Base-by-base conservation (phyloP, 2,888 invertebrate species). In the Blomia tropicalis region DNA sequence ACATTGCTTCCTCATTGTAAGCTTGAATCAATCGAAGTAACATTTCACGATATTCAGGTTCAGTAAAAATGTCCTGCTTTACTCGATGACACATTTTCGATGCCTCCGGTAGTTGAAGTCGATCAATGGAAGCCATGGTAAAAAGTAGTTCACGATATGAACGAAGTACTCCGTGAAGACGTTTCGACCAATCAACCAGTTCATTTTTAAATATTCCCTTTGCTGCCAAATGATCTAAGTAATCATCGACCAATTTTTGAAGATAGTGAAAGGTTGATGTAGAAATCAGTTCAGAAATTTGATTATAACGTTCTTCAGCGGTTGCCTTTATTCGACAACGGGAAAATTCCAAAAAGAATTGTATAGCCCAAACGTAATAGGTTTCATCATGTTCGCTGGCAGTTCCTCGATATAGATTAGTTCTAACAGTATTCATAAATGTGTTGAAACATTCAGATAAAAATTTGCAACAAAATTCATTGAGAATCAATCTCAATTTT, bases 321-420 rank as follows among this genome's bases (percentile, higher is more conserved):
- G 51, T 25, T 7, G 51, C 51, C 22, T 47, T 47, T 7, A n/a
- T 7, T 27, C 51, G 51, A 54, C 51, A 79, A 68, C 95, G 82
- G 78, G 92, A 93, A 75, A 95, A 95, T 75, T 91, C 89, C 90
- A 95, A 92, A 75, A 95, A 95, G 77, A 93, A 95, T 71, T 85
- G 83, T 69, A 93, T 79, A 5, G 88, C 84, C 91, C 92, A 93
- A 66, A 95, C 77, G 74, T 92, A 91, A 75, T 91, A 92, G 0
- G 87, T 86, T 73, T 92, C 89, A 75, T 95, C 95, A 73, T 89
- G 82, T 60, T 82, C 81, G 71, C 85, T 84, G 0, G 82, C 81
- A 43, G 31, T 7, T 47, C 66, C 66, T 23, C 64, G 63, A 11
- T 44, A 27, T n/a, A 69, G 47, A 29, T 81, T 81, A 71, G 86